These are phyloP conservation scores for Cryptophagus acutangulus DNA, from an alignment of 2,888 invertebrate genomes.

Conservation along the genomic window DNA sequence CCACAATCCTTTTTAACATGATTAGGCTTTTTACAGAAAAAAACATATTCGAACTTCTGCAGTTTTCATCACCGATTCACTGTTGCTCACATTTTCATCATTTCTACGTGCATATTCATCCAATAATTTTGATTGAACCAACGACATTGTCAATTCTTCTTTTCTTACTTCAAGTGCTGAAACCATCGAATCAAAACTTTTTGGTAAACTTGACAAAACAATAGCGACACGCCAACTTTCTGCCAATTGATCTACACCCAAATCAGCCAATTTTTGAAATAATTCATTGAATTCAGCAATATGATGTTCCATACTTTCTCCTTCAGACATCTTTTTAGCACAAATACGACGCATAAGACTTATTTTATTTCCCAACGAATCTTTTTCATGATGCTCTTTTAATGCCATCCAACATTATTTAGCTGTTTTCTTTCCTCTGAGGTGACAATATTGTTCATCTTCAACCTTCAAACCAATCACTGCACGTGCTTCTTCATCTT, in stretches of 20 bases:
- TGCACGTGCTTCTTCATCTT: background rate
- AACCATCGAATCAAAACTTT: constrained; percentile 5
- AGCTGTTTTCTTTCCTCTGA: background rate
- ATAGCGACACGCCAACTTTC: constrained; percentile 7
- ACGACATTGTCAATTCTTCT: constrained; percentile 5
- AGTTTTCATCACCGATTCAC: background rate
- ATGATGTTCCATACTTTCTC: background rate
- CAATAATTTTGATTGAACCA: constrained; percentile 7
- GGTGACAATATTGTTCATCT: background rate
- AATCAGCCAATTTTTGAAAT: too few species aligned
- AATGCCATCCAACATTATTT: background rate
- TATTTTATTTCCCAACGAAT: background rate
- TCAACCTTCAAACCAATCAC: background rate
- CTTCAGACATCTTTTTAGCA: background rate
- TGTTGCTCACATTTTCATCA: background rate
- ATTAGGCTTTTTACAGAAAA: background rate
- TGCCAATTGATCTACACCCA: constrained; percentile 8
- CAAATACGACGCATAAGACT: background rate
- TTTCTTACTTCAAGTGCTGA: constrained; percentile 9
- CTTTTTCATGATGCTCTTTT: constrained; percentile 1
- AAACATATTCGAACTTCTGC: too few species aligned
- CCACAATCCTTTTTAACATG: constrained; percentile 4
- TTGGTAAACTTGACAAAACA: constrained; percentile 8
- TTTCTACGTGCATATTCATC: background rate
- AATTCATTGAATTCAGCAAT: background rate